A percentile compares a stretch with the other conserved stretches of the same genome.
Conservation (phyloP, 2,797 vertebrate genomes). For the Rousettus madagascariensis region DNA sequence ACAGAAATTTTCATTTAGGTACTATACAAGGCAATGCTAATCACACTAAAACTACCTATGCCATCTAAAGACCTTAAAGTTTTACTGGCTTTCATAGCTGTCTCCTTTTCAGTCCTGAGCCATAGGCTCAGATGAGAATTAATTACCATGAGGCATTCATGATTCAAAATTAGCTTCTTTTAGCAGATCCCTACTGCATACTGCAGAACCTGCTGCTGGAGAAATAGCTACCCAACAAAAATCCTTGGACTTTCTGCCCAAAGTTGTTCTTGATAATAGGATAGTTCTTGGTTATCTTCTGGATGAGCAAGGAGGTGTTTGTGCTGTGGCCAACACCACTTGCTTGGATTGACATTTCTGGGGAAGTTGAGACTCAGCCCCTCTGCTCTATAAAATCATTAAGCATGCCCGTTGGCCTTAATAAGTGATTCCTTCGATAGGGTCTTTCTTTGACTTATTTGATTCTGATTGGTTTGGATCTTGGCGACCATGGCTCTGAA, state of each 20-base stretch:
- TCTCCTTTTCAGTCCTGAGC: background rate
- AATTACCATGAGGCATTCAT: background rate
- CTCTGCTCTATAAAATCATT: background rate
- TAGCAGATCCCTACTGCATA: background rate
- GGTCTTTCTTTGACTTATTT: background rate
- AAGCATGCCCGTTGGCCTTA: background rate
- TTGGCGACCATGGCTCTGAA: background rate
- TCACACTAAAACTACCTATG: background rate
- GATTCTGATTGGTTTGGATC: background rate
- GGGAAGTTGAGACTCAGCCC: background rate
- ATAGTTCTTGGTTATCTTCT: background rate
- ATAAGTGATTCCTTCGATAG: background rate
- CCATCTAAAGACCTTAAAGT: background rate
- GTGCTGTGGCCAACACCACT: background rate
- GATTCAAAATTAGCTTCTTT: background rate
- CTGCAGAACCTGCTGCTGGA: background rate
- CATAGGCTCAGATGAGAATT: background rate
- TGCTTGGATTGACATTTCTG: background rate
- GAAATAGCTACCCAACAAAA: background rate
- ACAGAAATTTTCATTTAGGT: background rate
- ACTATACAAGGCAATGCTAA: background rate
- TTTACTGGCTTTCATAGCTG: background rate
- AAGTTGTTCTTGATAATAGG: background rate
- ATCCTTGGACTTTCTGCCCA: background rate
- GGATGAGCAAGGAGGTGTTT: background rate